A percentile compares a stretch with the other conserved stretches of the same genome.
phyloP scores from a whole-genome alignment of 1,140 invertebrate species.

The Triops cancriformis region DNA sequence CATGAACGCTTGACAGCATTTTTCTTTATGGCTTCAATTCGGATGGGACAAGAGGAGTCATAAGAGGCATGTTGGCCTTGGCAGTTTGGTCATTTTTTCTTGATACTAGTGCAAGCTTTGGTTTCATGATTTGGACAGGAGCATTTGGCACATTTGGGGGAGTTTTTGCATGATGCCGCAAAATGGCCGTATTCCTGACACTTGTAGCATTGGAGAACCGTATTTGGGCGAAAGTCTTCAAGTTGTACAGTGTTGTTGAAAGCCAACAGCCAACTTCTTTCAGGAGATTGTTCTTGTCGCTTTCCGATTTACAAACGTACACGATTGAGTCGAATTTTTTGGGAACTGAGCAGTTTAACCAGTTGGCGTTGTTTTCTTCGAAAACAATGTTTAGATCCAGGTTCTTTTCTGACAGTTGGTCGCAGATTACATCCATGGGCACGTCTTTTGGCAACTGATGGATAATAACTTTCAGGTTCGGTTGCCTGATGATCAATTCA shows the following conservation, averaged over 20 bases:
- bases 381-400: too few relatives aligned
- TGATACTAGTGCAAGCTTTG: not conserved
- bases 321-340: not conserved
- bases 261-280: not conserved
- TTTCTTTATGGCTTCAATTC: too few relatives aligned
- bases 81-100: not conserved
- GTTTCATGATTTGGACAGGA: not conserved
- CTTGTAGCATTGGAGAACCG: slow-evolving; percentile 13
- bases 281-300: not conserved
- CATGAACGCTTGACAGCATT: too few relatives aligned
- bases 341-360: not conserved
- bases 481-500: too few relatives aligned
- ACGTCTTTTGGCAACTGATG: too few relatives aligned
- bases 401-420: too few relatives aligned
- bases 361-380: not conserved
- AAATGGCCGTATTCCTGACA: too few relatives aligned
- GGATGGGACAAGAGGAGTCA: not conserved
- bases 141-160: slow-evolving; percentile 15
- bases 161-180: not conserved
- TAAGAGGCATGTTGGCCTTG: not conserved
- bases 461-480: too few relatives aligned
- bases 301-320: not conserved
- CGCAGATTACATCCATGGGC: too few relatives aligned
- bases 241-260: not conserved
- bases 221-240: not conserved